These are phyloP conservation scores for Priocnemis perturbator DNA, from an alignment of 2,888 invertebrate species.

Conservation along the genomic window DNA sequence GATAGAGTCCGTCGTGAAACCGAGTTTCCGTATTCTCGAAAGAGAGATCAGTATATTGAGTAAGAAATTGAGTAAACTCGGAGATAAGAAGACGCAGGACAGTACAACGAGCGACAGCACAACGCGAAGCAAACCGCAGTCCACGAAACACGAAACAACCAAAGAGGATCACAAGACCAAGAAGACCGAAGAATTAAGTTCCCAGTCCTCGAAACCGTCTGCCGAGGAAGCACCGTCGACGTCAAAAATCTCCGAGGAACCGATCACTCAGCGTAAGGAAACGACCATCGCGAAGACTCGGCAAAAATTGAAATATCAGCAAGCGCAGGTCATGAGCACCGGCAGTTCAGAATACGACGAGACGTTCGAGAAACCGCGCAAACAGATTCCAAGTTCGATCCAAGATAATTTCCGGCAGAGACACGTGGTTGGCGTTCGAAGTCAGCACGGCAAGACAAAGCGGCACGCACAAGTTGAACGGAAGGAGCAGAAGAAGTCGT, in stretches of 20 bases:
- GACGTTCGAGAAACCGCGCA: constrained; percentile 49
- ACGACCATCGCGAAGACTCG: constrained; percentile 34
- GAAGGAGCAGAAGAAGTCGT: constrained; percentile 39
- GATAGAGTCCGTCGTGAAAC: constrained; percentile 55
- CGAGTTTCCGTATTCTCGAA: constrained; percentile 69
- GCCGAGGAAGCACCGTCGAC: constrained; percentile 7
- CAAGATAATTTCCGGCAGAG: constrained; percentile 44
- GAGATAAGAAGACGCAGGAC: constrained; percentile 56
- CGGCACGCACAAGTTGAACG: constrained; percentile 44
- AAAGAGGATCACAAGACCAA: constrained; percentile 30
- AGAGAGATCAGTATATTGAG: constrained; percentile 65
- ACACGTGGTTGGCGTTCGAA: constrained; percentile 16
- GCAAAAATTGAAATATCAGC: constrained; percentile 58
- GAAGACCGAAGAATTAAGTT: constrained; percentile 26
- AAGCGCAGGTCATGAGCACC: constrained; percentile 55
- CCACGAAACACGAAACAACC: constrained; percentile 34
- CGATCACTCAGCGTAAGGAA: constrained; percentile 34
- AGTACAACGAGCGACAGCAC: constrained; percentile 49
- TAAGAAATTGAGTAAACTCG: constrained; percentile 63
- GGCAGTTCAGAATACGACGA: constrained; percentile 66
- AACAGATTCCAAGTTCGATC: constrained; percentile 12
- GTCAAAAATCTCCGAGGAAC: constrained; percentile 23
- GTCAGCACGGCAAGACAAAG: constrained; percentile 43
- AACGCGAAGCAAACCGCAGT: constrained; percentile 34
- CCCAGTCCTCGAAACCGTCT: constrained; percentile 23